Conservation (phyloP, 2,113 vertebrate species). For the Otis tarda region DNA sequence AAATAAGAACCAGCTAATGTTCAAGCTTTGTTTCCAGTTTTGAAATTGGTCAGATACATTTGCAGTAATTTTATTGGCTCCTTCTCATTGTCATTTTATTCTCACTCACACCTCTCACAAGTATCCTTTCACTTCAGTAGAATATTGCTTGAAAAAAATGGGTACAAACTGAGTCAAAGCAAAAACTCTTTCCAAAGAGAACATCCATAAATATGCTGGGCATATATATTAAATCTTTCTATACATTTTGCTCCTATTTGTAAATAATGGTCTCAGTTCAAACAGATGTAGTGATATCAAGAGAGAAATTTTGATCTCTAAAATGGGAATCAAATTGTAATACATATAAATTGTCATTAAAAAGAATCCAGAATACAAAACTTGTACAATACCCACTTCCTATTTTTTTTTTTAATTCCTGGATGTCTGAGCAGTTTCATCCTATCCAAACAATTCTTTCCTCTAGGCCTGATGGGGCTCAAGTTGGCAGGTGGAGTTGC, state of each 20-base stretch:
- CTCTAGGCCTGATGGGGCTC: neutral
- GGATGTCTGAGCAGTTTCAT: neutral
- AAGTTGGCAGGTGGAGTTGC: fast-evolving
- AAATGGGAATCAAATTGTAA: neutral
- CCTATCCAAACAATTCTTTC: neutral
- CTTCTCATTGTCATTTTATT: neutral
- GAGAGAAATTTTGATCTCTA: neutral
- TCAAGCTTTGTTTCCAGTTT: neutral
- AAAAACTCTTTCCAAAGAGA: neutral
- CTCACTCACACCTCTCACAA: neutral
- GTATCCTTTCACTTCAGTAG: neutral
- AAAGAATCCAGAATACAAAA: neutral
- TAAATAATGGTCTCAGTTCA: neutral
- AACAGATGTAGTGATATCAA: neutral
- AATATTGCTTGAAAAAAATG: neutral
- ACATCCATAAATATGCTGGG: neutral
- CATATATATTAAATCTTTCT: neutral
- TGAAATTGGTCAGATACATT: neutral
- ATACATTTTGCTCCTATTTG: neutral
- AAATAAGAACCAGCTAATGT: neutral
- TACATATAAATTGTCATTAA: neutral
- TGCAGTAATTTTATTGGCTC: neutral
- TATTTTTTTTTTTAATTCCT: neutral
- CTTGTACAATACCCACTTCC: neutral
- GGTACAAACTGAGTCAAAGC: neutral